Evolutionary conservation across 2,113 vertebrate genomes (phyloP).

Genomic region (Sceloporus undulatus): DNA sequence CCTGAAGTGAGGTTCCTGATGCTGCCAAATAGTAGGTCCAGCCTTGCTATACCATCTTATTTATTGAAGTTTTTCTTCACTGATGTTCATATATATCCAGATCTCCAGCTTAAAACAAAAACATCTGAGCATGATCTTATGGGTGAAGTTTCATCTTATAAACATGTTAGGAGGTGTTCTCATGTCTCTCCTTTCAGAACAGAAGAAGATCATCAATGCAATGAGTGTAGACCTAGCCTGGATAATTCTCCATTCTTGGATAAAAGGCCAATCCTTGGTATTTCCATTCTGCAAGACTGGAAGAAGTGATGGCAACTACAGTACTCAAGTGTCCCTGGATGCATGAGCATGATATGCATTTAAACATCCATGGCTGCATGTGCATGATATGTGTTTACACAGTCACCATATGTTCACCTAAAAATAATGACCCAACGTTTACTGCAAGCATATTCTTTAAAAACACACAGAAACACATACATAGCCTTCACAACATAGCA

Average conservation of each 20-base stretch:
- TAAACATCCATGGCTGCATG: rapidly evolving
- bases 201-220: not conserved
- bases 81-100: too few species aligned
- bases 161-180: too few species aligned
- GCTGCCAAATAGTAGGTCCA: too few species aligned
- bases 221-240: not conserved
- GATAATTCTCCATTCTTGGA: not conserved
- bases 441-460: not conserved
- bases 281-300: not conserved
- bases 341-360: rapidly evolving
- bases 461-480: not conserved
- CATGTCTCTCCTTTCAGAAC: not conserved
- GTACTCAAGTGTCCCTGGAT: not conserved
- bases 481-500: not conserved
- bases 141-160: too few species aligned
- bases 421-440: not conserved
- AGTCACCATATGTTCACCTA: not conserved
- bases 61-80: too few species aligned
- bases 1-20: too few species aligned
- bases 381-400: not conserved
- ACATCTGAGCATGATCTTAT: too few species aligned
- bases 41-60: too few species aligned
- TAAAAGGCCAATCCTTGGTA: not conserved
- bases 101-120: too few species aligned
- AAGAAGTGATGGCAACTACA: rapidly evolving